phyloP scores from a whole-genome alignment of 2,113 vertebrate genomes.

The Oryctolagus cuniculus region DNA sequence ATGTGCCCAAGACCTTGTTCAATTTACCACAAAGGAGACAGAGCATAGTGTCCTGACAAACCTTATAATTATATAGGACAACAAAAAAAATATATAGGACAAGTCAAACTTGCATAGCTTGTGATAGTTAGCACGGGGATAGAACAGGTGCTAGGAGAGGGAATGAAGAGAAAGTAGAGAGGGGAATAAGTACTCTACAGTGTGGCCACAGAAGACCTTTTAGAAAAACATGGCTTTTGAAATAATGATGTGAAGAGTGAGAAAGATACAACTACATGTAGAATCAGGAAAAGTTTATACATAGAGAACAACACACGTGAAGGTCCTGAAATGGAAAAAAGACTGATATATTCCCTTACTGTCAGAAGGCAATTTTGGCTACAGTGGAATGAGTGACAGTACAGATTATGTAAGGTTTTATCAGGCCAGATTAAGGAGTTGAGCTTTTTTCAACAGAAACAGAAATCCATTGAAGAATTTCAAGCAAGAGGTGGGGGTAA shows the following conservation, averaged over 20 bases:
- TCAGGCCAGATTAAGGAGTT: neutral
- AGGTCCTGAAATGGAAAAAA: constrained; percentile 28
- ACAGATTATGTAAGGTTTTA: neutral
- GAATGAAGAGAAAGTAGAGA: neutral
- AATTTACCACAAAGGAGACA: constrained; percentile 7
- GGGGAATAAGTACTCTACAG: neutral
- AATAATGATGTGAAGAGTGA: constrained; percentile 39
- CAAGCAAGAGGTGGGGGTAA: neutral
- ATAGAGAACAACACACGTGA: neutral
- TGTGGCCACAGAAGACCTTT: neutral
- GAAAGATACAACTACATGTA: constrained; percentile 15
- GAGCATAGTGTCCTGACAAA: neutral
- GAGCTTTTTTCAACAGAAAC: constrained; percentile 18
- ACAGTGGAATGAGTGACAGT: constrained; percentile 10
- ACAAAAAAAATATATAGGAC: neutral
- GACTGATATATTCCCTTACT: neutral
- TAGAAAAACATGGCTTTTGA: constrained; percentile 32
- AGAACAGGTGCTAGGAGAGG: neutral
- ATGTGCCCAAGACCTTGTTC: neutral
- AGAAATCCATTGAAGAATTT: constrained; percentile 40
- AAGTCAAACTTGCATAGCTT: constrained; percentile 12
- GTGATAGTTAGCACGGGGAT: neutral
- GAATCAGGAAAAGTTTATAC: neutral
- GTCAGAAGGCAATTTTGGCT: constrained; percentile 35
- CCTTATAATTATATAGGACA: neutral